Evolutionary conservation across 2,888 invertebrate species (phyloP).

Genomic region (Tubiluchus corallicola): DNA sequence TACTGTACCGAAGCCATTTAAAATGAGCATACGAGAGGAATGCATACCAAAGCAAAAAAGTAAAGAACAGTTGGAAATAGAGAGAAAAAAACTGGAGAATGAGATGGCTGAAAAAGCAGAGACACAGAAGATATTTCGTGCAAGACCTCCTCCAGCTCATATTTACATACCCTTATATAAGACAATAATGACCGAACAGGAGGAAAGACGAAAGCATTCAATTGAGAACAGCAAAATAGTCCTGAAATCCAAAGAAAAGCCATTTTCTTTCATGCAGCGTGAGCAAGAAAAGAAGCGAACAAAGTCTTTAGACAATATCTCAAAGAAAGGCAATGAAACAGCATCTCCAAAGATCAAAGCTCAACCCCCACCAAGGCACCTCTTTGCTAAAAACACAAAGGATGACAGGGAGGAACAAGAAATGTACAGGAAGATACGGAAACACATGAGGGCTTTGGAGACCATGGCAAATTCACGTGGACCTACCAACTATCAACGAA

Average conservation of each 20-base stretch:
- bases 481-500: neutral
- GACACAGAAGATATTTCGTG: neutral
- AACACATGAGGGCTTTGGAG: neutral
- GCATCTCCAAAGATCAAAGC: neutral
- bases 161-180: neutral
- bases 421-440: neutral
- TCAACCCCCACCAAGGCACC: neutral
- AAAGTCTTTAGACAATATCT: too few relatives aligned
- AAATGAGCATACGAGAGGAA: neutral
- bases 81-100: neutral
- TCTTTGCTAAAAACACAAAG: neutral
- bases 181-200: neutral
- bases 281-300: neutral
- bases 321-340: too few relatives aligned
- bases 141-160: neutral
- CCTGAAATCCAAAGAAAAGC: neutral
- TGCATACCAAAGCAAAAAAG: neutral
- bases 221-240: neutral
- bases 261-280: constrained; percentile 1
- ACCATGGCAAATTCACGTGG: neutral
- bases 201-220: neutral
- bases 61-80: neutral
- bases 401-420: neutral
- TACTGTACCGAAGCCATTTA: neutral
- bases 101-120: neutral